Conservation (phyloP, 2,888 invertebrate species). For the Panzeria rudis region DNA sequence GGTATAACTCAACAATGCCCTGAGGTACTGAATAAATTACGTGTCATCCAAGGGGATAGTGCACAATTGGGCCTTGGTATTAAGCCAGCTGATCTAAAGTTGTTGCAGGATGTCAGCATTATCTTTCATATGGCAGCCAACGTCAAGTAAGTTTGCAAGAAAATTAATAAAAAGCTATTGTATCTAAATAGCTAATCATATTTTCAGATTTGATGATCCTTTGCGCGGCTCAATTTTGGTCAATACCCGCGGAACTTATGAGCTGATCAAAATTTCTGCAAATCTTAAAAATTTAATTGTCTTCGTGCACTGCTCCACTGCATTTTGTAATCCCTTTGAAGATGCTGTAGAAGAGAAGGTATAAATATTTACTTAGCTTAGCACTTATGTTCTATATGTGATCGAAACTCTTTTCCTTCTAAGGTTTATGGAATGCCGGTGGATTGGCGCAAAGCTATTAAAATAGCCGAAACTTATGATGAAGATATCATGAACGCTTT, state of each 20-base stretch:
- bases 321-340: conserved; percentile 92
- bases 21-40: conserved; percentile 86
- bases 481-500: conserved; percentile 76
- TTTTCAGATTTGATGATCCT: conserved; percentile 90
- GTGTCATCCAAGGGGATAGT: conserved; percentile 87
- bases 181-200: conserved; percentile 83
- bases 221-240: conserved; percentile 87
- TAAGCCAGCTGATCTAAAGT: conserved; percentile 84
- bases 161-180: background rate
- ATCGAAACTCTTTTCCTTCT: no score
- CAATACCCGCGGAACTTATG: conserved; percentile 88
- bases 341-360: conserved; percentile 87
- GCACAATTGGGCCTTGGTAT: conserved; percentile 86
- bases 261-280: conserved; percentile 86
- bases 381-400: no score
- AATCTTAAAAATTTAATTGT: conserved; percentile 85
- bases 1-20: conserved; percentile 85
- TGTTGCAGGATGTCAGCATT: conserved; percentile 86
- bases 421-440: conserved; percentile 84
- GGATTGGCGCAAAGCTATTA: conserved; percentile 88
- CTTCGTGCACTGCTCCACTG: conserved; percentile 93
- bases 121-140: conserved; percentile 92
- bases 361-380: conserved; percentile 83
- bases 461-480: conserved; percentile 87
- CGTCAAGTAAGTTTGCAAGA: conserved; percentile 85